Percentiles rank a stretch among this genome's conserved stretches.
These are phyloP conservation scores for Pyrgilauda ruficollis DNA, from an alignment of 2,113 vertebrate species.

Conservation along the genomic window DNA sequence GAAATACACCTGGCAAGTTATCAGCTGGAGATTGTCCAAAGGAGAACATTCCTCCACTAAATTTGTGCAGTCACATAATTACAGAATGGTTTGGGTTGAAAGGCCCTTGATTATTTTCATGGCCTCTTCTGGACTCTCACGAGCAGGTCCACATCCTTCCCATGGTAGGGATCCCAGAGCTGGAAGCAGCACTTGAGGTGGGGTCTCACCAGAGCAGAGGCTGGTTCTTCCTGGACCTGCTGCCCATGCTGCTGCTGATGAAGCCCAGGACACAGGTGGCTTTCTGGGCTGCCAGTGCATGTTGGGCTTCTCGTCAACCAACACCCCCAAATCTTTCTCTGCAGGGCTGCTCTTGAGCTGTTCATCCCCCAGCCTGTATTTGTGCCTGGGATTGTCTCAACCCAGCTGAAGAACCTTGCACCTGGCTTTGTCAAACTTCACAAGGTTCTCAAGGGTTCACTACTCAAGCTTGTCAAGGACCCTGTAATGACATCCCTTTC, in stretches of 20 bases:
- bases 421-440: neutral
- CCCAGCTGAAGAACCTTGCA: neutral
- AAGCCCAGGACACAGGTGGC: neutral
- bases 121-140: neutral
- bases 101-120: neutral
- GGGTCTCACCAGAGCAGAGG: neutral
- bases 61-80: neutral
- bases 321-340: neutral
- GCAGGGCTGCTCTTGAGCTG: neutral
- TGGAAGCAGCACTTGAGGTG: neutral
- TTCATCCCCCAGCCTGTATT: neutral
- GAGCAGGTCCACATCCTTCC: rapidly evolving
- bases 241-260: neutral
- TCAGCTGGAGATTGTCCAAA: neutral
- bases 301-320: neutral
- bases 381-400: neutral
- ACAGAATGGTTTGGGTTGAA: neutral
- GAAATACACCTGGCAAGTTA: neutral
- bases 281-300: neutral
- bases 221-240: neutral
- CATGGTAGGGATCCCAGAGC: neutral
- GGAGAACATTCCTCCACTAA: neutral
- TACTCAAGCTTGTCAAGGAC: neutral
- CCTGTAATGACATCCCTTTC: neutral
- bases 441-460: neutral